Evolutionary conservation across 2,888 invertebrate genomes (phyloP).

Genomic region (Euspilapteryx auroguttella): DNA sequence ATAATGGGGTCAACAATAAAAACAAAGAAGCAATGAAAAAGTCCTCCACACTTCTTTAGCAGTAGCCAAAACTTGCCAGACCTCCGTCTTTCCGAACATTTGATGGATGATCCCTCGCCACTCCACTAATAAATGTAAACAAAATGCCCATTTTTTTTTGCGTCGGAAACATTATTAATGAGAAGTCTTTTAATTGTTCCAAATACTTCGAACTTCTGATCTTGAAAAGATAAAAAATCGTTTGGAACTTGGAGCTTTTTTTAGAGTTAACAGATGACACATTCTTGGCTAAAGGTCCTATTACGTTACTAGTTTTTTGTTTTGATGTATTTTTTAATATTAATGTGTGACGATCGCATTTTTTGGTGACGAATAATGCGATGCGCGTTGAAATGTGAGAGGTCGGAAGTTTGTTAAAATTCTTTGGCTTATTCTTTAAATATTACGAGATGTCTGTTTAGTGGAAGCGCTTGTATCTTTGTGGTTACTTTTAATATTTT

Average conservation of each 20-base stretch:
- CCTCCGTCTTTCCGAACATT: conserved; percentile 33
- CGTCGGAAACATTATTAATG: conserved; percentile 38
- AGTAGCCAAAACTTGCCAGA: no score
- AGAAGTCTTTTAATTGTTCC: conserved; percentile 47
- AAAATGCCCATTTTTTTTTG: conserved; percentile 47
- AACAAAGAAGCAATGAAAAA: no score
- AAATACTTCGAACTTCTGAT: conserved; percentile 26
- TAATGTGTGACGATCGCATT: conserved; percentile 2
- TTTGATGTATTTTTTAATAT: neutral
- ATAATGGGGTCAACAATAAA: no score
- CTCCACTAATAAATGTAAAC: conserved; percentile 57
- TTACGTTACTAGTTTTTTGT: conserved; percentile 4
- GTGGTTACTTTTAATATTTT: no score
- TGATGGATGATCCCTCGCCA: conserved; percentile 48
- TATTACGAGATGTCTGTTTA: no score
- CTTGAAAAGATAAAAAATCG: conserved; percentile 21
- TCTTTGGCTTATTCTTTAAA: conserved; percentile 13
- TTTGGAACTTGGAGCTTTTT: conserved; percentile 1
- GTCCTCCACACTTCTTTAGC: no score
- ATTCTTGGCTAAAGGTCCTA: conserved; percentile 15
- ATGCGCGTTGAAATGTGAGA: conserved; percentile 11
- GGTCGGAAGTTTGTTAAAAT: conserved; percentile 48
- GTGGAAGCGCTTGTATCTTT: no score
- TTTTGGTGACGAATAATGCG: neutral
- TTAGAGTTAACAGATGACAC: conserved; percentile 18